Conservation (phyloP, 1,140 invertebrate species). For the Achroia grisella region DNA sequence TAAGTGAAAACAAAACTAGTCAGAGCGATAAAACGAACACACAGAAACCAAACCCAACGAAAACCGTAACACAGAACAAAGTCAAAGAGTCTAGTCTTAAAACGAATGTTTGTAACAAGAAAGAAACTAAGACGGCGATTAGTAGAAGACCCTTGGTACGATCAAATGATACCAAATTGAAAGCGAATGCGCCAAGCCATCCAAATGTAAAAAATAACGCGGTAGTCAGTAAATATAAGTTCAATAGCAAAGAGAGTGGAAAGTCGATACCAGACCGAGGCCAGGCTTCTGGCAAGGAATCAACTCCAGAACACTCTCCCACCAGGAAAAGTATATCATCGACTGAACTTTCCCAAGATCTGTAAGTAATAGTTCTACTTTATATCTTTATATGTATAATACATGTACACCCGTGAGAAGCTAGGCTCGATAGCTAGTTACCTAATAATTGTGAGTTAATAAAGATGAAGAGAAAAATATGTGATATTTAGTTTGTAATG, state of each 20-base stretch:
- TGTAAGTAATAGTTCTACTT: slow-evolving; percentile 32
- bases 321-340: slow-evolving; percentile 41
- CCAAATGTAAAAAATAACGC: slow-evolving; percentile 25
- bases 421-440: too few relatives aligned
- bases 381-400: too few relatives aligned
- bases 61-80: slow-evolving; percentile 43
- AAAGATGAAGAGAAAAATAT: too few relatives aligned
- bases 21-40: slow-evolving; percentile 47
- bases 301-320: slow-evolving; percentile 73
- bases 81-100: slow-evolving; percentile 68
- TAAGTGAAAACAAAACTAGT: slow-evolving; percentile 66
- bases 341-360: slow-evolving; percentile 26
- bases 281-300: slow-evolving; percentile 77
- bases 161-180: slow-evolving; percentile 38
- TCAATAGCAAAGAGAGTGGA: slow-evolving; percentile 46
- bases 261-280: slow-evolving; percentile 61
- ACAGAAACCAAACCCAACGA: slow-evolving; percentile 61
- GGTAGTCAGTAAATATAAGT: slow-evolving; percentile 34
- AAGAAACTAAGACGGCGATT: slow-evolving; percentile 38
- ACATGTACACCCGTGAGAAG: too few relatives aligned
- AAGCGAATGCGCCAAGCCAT: slow-evolving; percentile 27
- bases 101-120: slow-evolving; percentile 27
- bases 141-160: slow-evolving; percentile 46
- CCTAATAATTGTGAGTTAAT: too few relatives aligned
- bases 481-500: too few relatives aligned